These are phyloP conservation scores for Bagarius yarrelli DNA, from an alignment of 2,113 vertebrate genomes.

Conservation along the genomic window DNA sequence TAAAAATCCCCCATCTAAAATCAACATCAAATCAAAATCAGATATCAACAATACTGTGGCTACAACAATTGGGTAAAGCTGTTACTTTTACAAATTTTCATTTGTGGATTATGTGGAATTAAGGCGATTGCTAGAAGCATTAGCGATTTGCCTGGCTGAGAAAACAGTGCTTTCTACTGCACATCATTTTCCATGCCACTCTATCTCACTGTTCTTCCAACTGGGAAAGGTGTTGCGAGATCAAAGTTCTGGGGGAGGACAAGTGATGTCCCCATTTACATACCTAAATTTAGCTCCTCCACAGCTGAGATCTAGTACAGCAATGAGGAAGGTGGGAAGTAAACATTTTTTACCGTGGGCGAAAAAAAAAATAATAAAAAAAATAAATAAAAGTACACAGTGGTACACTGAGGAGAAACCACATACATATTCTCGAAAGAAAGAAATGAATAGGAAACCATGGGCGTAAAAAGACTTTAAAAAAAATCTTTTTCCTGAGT, in stretches of 20 bases:
- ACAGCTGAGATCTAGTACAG: slow-evolving; percentile 31
- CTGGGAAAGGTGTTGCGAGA: background rate
- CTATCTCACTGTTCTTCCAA: background rate
- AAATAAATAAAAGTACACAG: background rate
- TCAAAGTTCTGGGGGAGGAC: slow-evolving; percentile 41
- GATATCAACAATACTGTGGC: no score
- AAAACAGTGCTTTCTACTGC: background rate
- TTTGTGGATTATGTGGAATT: no score
- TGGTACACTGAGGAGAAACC: slow-evolving; percentile 10
- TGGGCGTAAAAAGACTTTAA: background rate
- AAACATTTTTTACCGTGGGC: background rate
- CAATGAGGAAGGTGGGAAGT: slow-evolving; percentile 14
- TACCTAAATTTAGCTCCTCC: slow-evolving; percentile 61
- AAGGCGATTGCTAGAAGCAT: background rate
- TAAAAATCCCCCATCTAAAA: no score
- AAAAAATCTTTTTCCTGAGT: background rate
- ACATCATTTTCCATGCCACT: background rate
- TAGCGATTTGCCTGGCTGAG: slow-evolving; percentile 14
- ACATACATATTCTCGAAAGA: background rate
- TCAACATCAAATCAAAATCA: no score
- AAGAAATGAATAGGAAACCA: background rate
- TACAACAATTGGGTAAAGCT: no score
- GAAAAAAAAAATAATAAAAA: no score
- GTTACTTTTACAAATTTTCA: no score
- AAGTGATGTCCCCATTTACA: slow-evolving; percentile 59